Percentiles rank a stretch among this genome's conserved stretches.
phyloP scores from a whole-genome alignment of 2,113 vertebrate genomes.

The Podarcis muralis region DNA sequence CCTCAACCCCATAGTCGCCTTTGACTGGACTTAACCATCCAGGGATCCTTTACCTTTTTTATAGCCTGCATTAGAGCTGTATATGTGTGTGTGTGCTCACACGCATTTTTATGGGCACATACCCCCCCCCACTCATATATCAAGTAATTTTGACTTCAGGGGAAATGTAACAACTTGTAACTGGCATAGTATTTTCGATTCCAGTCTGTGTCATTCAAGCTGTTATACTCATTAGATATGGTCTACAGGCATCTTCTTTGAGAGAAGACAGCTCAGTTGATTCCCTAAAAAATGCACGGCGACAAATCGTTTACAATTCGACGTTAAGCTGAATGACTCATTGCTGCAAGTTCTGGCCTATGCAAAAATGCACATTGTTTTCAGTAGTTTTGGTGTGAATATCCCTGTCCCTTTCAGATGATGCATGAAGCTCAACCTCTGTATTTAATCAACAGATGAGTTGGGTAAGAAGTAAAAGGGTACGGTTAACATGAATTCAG shows the following conservation, averaged over 20 bases:
- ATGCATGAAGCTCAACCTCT: neutral
- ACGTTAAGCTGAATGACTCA: neutral
- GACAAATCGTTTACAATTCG: neutral
- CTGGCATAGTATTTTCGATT: neutral
- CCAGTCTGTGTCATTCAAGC: neutral
- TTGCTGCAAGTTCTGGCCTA: neutral
- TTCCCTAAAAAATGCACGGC: neutral
- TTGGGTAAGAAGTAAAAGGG: neutral
- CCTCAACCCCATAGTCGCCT: too few species aligned
- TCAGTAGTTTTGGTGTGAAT: neutral
- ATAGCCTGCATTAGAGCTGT: too few species aligned
- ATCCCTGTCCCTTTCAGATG: neutral
- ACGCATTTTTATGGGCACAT: too few species aligned
- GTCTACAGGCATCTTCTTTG: neutral
- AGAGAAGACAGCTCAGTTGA: neutral
- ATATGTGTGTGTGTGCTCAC: rapidly evolving
- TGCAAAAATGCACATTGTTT: neutral
- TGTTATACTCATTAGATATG: neutral
- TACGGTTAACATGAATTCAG: neutral
- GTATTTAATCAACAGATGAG: neutral
- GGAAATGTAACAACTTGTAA: neutral
- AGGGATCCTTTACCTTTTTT: too few species aligned
- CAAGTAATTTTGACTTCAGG: neutral
- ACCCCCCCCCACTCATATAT: too few species aligned
- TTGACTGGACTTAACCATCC: too few species aligned